Percentiles rank a stretch among this genome's conserved stretches.
Conservation (phyloP, 2,888 invertebrate species). For the Drosophila eohydei region DNA sequence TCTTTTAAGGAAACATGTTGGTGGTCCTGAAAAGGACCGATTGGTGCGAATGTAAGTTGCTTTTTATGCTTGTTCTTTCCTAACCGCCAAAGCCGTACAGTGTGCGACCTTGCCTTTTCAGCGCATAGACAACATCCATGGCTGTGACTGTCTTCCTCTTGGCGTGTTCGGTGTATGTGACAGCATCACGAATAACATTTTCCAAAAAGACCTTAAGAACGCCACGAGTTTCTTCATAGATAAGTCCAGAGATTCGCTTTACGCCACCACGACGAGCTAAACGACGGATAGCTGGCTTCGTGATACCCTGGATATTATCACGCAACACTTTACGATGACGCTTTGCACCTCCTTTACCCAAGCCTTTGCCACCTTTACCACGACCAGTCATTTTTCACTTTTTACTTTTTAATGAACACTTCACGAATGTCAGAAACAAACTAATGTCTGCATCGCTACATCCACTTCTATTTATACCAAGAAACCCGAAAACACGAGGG, state of each 20-base stretch:
- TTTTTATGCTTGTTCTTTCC: too few species aligned
- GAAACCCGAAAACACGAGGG: conserved; percentile 1
- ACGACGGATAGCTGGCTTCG: conserved; percentile 91
- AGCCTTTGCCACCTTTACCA: conserved; percentile 91
- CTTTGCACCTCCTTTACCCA: conserved; percentile 93
- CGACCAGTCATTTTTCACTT: conserved; percentile 92
- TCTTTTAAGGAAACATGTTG: too few species aligned
- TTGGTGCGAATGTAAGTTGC: too few species aligned
- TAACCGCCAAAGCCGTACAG: too few species aligned
- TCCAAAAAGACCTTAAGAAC: too few species aligned
- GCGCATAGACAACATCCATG: too few species aligned
- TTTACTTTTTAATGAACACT: conserved; percentile 86
- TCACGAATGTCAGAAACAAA: not conserved
- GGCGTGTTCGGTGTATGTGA: too few species aligned
- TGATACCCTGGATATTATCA: conserved; percentile 88
- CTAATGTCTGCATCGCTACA: not conserved
- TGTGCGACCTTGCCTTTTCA: too few species aligned
- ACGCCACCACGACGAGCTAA: conserved; percentile 90
- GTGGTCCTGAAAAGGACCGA: too few species aligned
- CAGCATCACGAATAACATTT: too few species aligned
- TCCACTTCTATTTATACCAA: conserved; percentile 11
- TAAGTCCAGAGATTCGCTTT: conserved; percentile 89
- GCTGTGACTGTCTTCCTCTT: too few species aligned
- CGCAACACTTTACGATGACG: conserved; percentile 93
- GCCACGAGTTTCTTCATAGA: too few species aligned